Percentiles rank a stretch among this genome's conserved stretches.
Evolutionary conservation across 1,140 invertebrate species (phyloP).

Genomic region (Acarapis woodi): DNA sequence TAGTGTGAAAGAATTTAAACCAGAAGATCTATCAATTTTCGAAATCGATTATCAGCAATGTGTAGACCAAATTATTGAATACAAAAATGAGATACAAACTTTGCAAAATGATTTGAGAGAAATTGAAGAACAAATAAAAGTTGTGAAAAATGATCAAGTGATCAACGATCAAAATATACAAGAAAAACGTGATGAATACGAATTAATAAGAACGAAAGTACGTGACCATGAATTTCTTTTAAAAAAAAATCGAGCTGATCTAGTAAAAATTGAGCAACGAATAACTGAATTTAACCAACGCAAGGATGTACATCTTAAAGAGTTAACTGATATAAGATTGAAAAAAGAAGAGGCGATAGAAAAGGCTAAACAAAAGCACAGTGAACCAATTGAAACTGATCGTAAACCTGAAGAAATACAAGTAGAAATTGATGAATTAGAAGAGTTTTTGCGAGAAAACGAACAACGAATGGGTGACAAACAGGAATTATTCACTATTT

Average conservation of each 20-base stretch:
- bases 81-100: neutral
- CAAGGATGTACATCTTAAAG: neutral
- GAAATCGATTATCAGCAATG: neutral
- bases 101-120: neutral
- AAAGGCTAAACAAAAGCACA: neutral
- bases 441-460: slow-evolving; percentile 9
- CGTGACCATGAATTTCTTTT: slow-evolving; percentile 5
- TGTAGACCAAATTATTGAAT: neutral
- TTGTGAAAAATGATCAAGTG: neutral
- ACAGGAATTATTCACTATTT: neutral
- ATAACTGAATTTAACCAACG: slow-evolving; percentile 1
- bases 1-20: neutral
- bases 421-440: slow-evolving; percentile 17
- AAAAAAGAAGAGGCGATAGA: neutral
- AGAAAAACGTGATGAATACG: neutral
- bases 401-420: slow-evolving; percentile 14
- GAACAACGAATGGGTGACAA: neutral
- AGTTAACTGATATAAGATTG: neutral
- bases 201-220: neutral
- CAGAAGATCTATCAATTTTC: neutral
- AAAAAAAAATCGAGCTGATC: neutral
- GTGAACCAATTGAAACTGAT: slow-evolving; percentile 13
- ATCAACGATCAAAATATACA: neutral
- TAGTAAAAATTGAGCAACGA: neutral
- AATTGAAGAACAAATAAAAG: neutral